Base-by-base conservation (phyloP, 2,113 vertebrate genomes). In the Pteruthius melanotis region DNA sequence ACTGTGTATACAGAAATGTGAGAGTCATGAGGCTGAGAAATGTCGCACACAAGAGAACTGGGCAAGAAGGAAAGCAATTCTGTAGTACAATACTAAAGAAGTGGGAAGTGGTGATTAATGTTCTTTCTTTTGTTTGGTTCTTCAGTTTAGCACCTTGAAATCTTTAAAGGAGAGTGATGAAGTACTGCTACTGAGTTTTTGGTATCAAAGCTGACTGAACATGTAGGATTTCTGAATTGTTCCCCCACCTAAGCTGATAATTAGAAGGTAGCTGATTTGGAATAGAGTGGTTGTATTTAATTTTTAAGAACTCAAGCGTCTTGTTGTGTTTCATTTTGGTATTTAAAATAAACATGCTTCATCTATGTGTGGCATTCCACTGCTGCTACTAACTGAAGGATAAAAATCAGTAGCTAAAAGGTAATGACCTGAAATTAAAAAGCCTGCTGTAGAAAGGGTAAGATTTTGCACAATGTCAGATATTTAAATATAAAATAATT, bases 401-500 rank as follows among this genome's bases (percentile, higher is more conserved):
- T 79, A 83, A 90, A 93, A 88, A 80, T 76, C 54, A 70, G 39
- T 63, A 31, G 19, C 35, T 90, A 10, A 93, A 92, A 50, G 42
- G 28, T 65, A 90, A 76, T 61, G 68, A 68, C 65, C 50, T 66
- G 54, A 91, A 91, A 95, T 81, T 50, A 47, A 87, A 96, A 96
- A 66, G 8, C 26, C 33, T 81, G 9, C 24, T 66, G 53, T 37
- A 87, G 18, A 76, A 83, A 87, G 75, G 9, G 39, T 37, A 93
- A 21, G 52, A 52, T 68, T 84, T 91, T 91, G 30, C 20, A 68
- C 47, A 75, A 37, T 56, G 27, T 40, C 10, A 3, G 44, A 23
- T 50, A 66, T 90, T 88, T 93, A 83, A 86, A 65, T 66, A 75
- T 86, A 89, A 89, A 95, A 83, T 91, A 94, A 92, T 87, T 78